phyloP scores from a whole-genome alignment of 2,888 invertebrate genomes.

The Trisateles emortualis region DNA sequence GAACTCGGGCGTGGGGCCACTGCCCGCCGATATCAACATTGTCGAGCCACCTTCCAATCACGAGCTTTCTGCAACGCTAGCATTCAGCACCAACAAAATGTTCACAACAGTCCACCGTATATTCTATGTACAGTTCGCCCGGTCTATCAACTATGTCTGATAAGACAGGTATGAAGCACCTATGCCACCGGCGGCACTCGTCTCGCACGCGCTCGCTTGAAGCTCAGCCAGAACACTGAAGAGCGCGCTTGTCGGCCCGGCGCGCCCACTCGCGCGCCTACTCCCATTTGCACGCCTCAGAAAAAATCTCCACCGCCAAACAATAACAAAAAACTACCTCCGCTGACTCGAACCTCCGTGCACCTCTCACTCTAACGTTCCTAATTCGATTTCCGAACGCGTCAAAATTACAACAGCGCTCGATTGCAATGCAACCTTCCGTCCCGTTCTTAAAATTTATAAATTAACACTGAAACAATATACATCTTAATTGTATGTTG shows the following conservation, averaged over 20 bases:
- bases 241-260: constrained; percentile 84
- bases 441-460: constrained; percentile 73
- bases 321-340: constrained; percentile 85
- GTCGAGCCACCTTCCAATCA: constrained; percentile 72
- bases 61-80: constrained; percentile 63
- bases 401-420: constrained; percentile 81
- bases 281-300: constrained; percentile 86
- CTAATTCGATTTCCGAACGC: constrained; percentile 86
- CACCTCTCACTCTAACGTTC: constrained; percentile 85
- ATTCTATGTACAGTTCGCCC: constrained; percentile 38
- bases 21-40: constrained; percentile 90
- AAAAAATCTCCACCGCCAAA: constrained; percentile 83
- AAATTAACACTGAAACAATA: constrained; percentile 31
- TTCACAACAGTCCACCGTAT: constrained; percentile 66
- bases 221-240: constrained; percentile 87
- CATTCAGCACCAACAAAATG: constrained; percentile 70
- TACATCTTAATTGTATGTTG: constrained; percentile 6
- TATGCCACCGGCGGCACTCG: constrained; percentile 65
- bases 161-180: constrained; percentile 56
- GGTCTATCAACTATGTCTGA: constrained; percentile 44
- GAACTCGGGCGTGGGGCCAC: constrained; percentile 86
- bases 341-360: constrained; percentile 71
- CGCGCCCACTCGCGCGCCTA: constrained; percentile 86
- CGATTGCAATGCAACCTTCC: constrained; percentile 82
- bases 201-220: constrained; percentile 83